A percentile compares a stretch with the other conserved stretches of the same genome.
Evolutionary conservation across 1,140 invertebrate species (phyloP).

Genomic region (Dryas iulia): DNA sequence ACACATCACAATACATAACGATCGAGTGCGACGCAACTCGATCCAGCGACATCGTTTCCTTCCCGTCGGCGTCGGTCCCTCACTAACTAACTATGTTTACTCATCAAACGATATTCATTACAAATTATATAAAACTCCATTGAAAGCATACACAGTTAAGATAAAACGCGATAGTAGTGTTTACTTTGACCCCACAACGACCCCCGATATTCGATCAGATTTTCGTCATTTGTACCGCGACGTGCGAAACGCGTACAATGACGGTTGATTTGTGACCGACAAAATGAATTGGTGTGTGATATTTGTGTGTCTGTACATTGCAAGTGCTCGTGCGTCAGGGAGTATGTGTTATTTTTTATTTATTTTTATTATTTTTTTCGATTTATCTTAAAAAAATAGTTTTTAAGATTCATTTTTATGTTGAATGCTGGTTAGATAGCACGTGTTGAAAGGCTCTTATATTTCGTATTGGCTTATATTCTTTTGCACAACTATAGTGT

Average conservation of each 20-base stretch:
- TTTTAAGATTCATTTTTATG: background rate
- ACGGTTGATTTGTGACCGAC: slow-evolving; percentile 36
- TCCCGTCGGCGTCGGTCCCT: background rate
- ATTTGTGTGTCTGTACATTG: slow-evolving; percentile 62
- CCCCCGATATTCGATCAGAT: slow-evolving; percentile 53
- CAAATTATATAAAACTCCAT: slow-evolving; percentile 35
- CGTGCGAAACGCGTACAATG: slow-evolving; percentile 38
- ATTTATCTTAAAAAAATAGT: background rate
- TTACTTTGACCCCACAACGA: slow-evolving; percentile 63
- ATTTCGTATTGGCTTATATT: background rate
- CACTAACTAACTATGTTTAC: background rate
- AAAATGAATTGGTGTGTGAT: slow-evolving; percentile 68
- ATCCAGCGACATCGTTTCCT: background rate
- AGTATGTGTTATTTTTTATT: slow-evolving; percentile 49
- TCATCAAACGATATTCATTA: slow-evolving; percentile 18
- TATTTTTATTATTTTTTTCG: background rate
- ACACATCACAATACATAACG: background rate
- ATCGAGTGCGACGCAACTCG: background rate
- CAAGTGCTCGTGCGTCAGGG: slow-evolving; percentile 52
- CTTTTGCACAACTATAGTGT: background rate
- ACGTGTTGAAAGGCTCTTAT: background rate
- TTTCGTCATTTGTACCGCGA: slow-evolving; percentile 58
- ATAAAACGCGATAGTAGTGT: slow-evolving; percentile 67
- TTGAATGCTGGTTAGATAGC: background rate
- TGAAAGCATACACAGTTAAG: slow-evolving; percentile 29